Percentiles rank a stretch among this genome's conserved stretches.
phyloP scores from a whole-genome alignment of 2,797 vertebrate species.

The Sebastes diploproa region DNA sequence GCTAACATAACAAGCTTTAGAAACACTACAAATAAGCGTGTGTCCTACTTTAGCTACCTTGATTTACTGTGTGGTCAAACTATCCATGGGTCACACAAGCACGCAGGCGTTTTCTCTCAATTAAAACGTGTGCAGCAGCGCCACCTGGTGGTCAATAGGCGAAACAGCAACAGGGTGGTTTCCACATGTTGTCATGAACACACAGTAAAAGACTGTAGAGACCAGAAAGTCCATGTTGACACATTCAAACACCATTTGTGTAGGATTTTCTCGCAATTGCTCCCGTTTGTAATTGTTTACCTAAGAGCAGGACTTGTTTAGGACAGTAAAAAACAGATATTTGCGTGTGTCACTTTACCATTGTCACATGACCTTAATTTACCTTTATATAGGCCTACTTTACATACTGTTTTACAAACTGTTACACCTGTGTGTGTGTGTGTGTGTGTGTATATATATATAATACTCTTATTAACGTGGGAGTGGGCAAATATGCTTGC shows the following conservation, averaged over 20 bases:
- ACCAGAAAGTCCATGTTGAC: background rate
- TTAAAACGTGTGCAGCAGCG: conserved; percentile 37
- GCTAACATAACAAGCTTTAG: background rate
- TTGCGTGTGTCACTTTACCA: background rate
- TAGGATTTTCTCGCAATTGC: background rate
- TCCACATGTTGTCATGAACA: background rate
- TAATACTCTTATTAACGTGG: no score
- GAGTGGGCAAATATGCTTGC: no score
- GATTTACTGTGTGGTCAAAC: conserved; percentile 54
- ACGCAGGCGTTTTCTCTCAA: background rate
- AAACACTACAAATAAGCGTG: conserved; percentile 5
- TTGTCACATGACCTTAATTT: no score
- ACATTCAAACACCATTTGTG: background rate
- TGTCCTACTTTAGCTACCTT: conserved; percentile 35
- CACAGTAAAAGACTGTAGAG: background rate
- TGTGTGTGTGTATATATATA: no score
- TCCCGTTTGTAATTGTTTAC: background rate
- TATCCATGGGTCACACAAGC: conserved; percentile 4
- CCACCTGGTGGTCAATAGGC: conserved; percentile 25
- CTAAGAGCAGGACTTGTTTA: background rate
- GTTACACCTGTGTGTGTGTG: no score
- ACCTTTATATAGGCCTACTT: no score
- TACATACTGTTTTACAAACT: background rate
- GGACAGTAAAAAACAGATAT: background rate
- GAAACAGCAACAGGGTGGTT: background rate